Evolutionary conservation across 2,888 invertebrate genomes (phyloP).

Genomic region (Galerucella pusilla): DNA sequence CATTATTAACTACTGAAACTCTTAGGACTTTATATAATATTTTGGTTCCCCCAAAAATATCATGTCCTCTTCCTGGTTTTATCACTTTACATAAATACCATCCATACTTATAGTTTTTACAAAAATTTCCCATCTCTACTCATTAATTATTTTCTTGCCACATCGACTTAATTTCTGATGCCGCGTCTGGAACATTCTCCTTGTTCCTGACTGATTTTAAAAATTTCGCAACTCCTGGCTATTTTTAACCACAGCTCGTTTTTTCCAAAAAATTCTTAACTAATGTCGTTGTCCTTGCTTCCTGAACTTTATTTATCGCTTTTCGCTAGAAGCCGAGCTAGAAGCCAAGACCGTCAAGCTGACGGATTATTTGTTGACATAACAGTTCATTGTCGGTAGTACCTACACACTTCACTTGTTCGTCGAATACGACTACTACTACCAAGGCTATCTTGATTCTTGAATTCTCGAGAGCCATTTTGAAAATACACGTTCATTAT

Average conservation of each 20-base stretch:
- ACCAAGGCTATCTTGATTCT: slow-evolving; percentile 20
- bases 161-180: not conserved
- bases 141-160: not conserved
- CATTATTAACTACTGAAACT: too few relatives aligned
- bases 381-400: slow-evolving; percentile 30
- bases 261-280: slow-evolving; percentile 25
- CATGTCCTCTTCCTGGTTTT: too few relatives aligned
- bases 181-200: not conserved
- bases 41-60: too few relatives aligned
- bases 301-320: slow-evolving; percentile 37
- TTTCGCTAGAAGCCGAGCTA: slow-evolving; percentile 4
- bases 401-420: slow-evolving; percentile 13
- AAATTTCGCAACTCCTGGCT: slow-evolving; percentile 31
- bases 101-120: too few relatives aligned
- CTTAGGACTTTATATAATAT: too few relatives aligned
- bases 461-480: slow-evolving; percentile 23
- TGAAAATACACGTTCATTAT: slow-evolving; percentile 17
- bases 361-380: slow-evolving; percentile 38
- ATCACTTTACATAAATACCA: too few relatives aligned
- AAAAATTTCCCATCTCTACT: not conserved
- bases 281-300: slow-evolving; percentile 43
- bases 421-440: not conserved
- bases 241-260: slow-evolving; percentile 28
- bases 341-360: slow-evolving; percentile 10
- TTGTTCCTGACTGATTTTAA: slow-evolving; percentile 16